A percentile compares a stretch with the other conserved stretches of the same genome.
Conservation (phyloP, 2,888 invertebrate genomes). For the Scelioninae gen. 1 region DNA sequence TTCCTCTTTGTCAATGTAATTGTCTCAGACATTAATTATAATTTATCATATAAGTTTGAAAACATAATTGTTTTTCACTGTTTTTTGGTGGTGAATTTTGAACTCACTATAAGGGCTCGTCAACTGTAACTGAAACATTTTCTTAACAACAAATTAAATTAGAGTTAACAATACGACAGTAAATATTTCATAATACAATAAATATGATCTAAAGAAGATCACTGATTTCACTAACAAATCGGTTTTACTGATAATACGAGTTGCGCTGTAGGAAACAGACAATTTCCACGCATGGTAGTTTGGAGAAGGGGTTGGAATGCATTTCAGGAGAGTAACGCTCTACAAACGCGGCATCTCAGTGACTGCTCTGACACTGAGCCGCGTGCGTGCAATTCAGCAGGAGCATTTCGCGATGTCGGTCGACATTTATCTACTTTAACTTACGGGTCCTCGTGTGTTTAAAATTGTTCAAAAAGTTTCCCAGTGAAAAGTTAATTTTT, state of each 20-base stretch:
- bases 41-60: no score
- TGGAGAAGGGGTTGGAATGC: slow-evolving; percentile 73
- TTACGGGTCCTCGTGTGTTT: not conserved
- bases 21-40: no score
- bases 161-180: no score
- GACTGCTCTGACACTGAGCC: slow-evolving; percentile 81
- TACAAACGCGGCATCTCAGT: slow-evolving; percentile 81
- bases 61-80: no score
- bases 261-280: slow-evolving; percentile 67
- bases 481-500: no score
- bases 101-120: no score
- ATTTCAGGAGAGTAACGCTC: slow-evolving; percentile 78
- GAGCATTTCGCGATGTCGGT: slow-evolving; percentile 13
- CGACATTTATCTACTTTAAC: no score
- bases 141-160: no score
- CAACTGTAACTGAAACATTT: no score
- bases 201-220: slow-evolving; percentile 46
- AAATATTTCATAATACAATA: not conserved
- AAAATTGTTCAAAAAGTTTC: not conserved
- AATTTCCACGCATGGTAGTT: slow-evolving; percentile 57
- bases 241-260: slow-evolving; percentile 54
- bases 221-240: slow-evolving; percentile 46
- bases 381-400: slow-evolving; percentile 73
- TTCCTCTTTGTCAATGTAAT: no score
- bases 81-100: no score